Base-by-base conservation (phyloP, 2,113 vertebrate species). In the Thunnus maccoyii region DNA sequence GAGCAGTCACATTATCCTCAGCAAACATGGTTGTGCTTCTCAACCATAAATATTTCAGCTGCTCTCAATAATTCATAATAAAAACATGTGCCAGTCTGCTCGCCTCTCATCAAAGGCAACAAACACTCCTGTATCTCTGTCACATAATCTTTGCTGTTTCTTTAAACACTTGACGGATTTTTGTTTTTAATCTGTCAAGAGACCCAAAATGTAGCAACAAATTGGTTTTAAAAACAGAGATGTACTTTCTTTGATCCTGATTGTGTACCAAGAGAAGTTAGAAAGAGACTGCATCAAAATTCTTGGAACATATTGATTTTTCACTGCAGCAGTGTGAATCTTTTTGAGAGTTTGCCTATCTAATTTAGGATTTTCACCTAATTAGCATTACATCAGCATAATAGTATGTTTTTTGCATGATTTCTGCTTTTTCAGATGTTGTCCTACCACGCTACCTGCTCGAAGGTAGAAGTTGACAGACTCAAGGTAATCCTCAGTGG, bases 371-470 rank as follows among this genome's bases (percentile, higher is more conserved):
- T 30, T 8, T 41, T 41, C 32, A 64, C 5, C 16, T 66, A 36
- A 27, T 41, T 41, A 54, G 30, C 30, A 32, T 68, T 4, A 16
- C 16, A 48, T 55, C 32, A 56, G 16, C 12, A 58, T 41, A 41
- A 41, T 9, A 41, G 9, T 41, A 9, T 41, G 7, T 41, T 41
- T 71, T 72, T 73, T 55, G 4, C 9, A 12, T 72, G 12, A 63
- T 74, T 70, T 80, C n/a, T 72, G 18, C 27, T 75, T 64, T 84
- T 68, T 58, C 76, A 96, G 95, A 94, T 96, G 95, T 80, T 96
- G 88, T 96, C 95, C 36, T 96, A 96, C 80, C 95, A 96, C 58
- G 95, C 94, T 10, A 96, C 95, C 27, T 96, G 95, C 85, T 95
- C 95, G 72, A 96, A 96, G 82, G 93, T 93, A 64, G 95, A 96